Evolutionary conservation across 2,113 vertebrate genomes (phyloP).

Genomic region (Psettodes erumei): DNA sequence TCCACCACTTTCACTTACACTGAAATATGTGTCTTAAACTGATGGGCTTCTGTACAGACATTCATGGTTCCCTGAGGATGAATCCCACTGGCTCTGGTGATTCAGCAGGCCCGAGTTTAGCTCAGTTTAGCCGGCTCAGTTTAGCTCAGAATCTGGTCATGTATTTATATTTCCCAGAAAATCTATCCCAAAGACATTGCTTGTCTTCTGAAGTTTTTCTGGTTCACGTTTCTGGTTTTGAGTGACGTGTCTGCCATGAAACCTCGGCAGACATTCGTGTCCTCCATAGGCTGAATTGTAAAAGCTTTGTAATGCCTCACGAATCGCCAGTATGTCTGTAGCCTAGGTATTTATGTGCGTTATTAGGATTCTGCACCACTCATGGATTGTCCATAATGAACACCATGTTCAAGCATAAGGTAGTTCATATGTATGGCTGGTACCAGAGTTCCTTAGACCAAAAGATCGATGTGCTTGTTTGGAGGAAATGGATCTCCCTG

Average conservation of each 20-base stretch:
- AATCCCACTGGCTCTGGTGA: neutral
- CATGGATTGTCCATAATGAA: slow-evolving; percentile 2
- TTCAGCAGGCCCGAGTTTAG: neutral
- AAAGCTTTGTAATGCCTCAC: neutral
- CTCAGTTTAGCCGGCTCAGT: no score
- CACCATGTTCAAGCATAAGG: slow-evolving; percentile 12
- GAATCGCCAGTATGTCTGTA: neutral
- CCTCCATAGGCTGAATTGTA: neutral
- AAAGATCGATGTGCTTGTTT: slow-evolving; percentile 42
- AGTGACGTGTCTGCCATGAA: neutral
- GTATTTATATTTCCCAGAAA: neutral
- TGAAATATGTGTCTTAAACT: no score
- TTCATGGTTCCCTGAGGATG: neutral
- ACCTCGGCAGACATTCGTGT: neutral
- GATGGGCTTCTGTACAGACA: neutral
- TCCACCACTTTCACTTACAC: neutral
- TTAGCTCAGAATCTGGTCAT: neutral
- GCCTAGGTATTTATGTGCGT: slow-evolving; percentile 10
- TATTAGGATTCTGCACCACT: slow-evolving; percentile 10
- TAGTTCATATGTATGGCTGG: slow-evolving; percentile 1
- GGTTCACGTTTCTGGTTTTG: neutral
- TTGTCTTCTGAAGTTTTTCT: neutral
- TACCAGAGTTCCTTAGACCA: neutral
- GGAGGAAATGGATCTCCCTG: slow-evolving; percentile 1
- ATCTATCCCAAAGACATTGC: no score